Base-by-base conservation (phyloP, 2,797 vertebrate species). In the Phrynocephalus guinanensis region DNA sequence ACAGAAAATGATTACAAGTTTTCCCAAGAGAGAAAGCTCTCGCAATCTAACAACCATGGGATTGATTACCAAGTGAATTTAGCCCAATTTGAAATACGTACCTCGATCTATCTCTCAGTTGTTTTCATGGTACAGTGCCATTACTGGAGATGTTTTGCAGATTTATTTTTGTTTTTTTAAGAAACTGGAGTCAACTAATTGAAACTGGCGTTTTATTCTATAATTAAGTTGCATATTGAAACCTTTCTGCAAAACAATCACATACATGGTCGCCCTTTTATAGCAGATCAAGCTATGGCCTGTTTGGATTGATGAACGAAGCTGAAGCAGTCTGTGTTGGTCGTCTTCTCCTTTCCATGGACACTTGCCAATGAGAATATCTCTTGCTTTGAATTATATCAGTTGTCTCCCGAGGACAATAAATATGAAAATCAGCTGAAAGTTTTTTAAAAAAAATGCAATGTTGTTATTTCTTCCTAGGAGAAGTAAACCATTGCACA, bases 371-470 rank as follows among this genome's bases (percentile, higher is more conserved):
- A 88, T 91, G 89, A 86, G 50, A 83, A 91, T 89, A 76, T 71
- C 9, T 82, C 89, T 85, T 90, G 83, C 83, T 86, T 86, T 87
- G 79, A 94, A 91, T 88, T 88, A 84, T 70, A 91, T 52, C 63
- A 33, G 20, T 68, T 88, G 84, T 92, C 91, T 95, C 94, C 89
- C 76, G 76, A 90, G 84, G 88, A 88, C 81, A 91, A 85, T 56
- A 82, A 82, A 56, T 91, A 91, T 91, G 92, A 86, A 85, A 86
- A 91, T 96, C 94, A 96, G 91, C 97, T 97, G 93, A 79, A 96
- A 95, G 87, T 60, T 30, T 79, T 60, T 30, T 79, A 88, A 76
- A 85, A 85, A 7, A 22, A 18, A 3, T 76, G 15, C 16, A 63
- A 22, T 5, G 24, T 70, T 50, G 82, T 82, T 67, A 89, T 66